A percentile compares a stretch with the other conserved stretches of the same genome.
Evolutionary conservation across 2,888 invertebrate species (phyloP).

Genomic region (Lamproptera curius): DNA sequence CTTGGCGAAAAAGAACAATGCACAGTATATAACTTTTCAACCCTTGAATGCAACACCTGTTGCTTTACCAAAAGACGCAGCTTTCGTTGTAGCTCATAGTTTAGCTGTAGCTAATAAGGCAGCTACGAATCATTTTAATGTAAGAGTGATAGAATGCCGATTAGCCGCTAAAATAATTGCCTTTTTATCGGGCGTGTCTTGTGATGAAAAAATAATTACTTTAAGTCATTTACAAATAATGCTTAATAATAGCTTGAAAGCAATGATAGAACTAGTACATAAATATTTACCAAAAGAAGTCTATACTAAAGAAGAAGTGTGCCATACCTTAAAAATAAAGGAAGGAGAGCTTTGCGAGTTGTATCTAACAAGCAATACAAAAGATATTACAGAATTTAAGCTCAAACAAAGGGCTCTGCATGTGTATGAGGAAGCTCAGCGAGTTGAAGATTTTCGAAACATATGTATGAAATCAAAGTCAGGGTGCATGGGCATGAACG

Average conservation of each 20-base stretch:
- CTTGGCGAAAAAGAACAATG: conserved; percentile 89
- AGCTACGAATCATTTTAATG: conserved; percentile 93
- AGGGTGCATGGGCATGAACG: conserved; percentile 35
- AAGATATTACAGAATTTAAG: conserved; percentile 85
- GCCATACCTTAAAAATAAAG: conserved; percentile 75
- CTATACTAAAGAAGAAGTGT: conserved; percentile 84
- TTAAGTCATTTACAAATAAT: conserved; percentile 87
- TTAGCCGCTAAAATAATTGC: conserved; percentile 88
- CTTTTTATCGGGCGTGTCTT: conserved; percentile 49
- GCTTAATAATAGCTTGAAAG: conserved; percentile 79
- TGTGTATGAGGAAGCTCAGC: conserved; percentile 92
- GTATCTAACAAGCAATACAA: conserved; percentile 73
- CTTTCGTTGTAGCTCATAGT: conserved; percentile 97
- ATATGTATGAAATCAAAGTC: conserved; percentile 69
- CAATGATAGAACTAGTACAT: conserved; percentile 84
- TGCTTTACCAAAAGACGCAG: conserved; percentile 87
- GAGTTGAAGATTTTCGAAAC: conserved; percentile 88
- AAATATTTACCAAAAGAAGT: conserved; percentile 80
- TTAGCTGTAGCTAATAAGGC: conserved; percentile 95
- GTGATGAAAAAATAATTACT: conserved; percentile 81
- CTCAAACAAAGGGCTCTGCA: conserved; percentile 92
- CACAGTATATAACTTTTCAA: conserved; percentile 95
- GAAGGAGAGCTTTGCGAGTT: conserved; percentile 78
- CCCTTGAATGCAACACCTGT: conserved; percentile 89
- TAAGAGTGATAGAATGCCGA: conserved; percentile 95